Evolutionary conservation across 2,888 invertebrate species (phyloP).

Genomic region (Theretra japonica): DNA sequence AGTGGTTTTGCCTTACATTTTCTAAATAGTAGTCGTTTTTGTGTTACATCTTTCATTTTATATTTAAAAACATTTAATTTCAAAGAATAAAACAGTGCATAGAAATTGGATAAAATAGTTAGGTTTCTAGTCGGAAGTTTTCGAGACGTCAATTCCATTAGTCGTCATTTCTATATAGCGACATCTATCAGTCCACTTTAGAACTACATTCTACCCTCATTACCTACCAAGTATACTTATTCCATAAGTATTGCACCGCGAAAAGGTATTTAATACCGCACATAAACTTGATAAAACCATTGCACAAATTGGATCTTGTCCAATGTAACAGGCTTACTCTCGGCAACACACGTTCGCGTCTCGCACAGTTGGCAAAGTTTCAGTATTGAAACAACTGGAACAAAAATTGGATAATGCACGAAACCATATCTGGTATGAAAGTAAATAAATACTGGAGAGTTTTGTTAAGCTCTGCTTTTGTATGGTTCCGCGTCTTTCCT

Average conservation of each 20-base stretch:
- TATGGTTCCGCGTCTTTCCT: no score
- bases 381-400: slow-evolving; percentile 17
- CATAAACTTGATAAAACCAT: neutral
- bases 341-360: neutral
- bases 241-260: neutral
- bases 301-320: slow-evolving; percentile 5
- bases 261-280: neutral
- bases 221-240: neutral
- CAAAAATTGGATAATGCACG: neutral
- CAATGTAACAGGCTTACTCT: neutral
- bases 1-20: no score
- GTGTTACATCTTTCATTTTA: no score
- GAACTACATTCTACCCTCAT: neutral
- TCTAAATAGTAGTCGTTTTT: no score
- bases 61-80: no score
- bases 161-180: neutral
- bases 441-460: neutral
- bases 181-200: neutral
- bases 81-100: no score
- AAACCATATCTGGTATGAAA: neutral
- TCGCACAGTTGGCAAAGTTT: slow-evolving; percentile 1
- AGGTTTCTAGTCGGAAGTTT: no score
- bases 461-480: neutral
- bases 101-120: no score
- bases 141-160: no score